Evolutionary conservation across 2,113 vertebrate genomes (phyloP).

Genomic region (Brienomyrus brachyistius): DNA sequence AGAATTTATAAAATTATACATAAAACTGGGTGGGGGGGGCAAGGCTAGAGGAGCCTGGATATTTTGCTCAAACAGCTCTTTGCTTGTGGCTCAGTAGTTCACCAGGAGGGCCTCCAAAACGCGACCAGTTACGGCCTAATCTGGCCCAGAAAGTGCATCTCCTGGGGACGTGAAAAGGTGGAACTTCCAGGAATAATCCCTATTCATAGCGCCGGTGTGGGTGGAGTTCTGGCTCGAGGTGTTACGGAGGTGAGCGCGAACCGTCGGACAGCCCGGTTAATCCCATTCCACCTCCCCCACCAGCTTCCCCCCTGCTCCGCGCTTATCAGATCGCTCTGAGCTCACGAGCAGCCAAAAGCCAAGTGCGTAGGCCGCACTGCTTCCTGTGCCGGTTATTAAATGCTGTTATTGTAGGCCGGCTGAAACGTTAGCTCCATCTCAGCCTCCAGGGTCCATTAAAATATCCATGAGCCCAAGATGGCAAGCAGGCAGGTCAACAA

Average conservation of each 20-base stretch:
- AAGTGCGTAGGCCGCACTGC: neutral
- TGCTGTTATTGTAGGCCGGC: neutral
- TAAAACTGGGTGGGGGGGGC: neutral
- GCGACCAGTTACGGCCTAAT: neutral
- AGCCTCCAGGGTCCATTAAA: neutral
- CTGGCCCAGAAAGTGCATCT: neutral
- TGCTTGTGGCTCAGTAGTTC: neutral
- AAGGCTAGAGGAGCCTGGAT: neutral
- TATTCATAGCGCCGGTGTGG: neutral
- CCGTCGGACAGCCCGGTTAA: neutral
- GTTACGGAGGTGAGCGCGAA: neutral
- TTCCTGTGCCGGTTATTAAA: neutral
- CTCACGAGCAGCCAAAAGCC: neutral
- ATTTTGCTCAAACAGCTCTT: neutral
- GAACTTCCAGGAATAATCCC: neutral
- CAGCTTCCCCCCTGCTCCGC: neutral
- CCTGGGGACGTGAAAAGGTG: neutral
- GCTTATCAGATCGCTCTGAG: neutral
- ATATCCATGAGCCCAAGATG: neutral
- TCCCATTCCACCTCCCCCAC: neutral
- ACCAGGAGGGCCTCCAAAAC: neutral
- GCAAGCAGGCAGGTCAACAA: neutral
- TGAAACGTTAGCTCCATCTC: neutral
- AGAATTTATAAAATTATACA: neutral
- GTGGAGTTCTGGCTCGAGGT: neutral